Conservation (phyloP, 2,888 invertebrate species). For the Pecten maximus region DNA sequence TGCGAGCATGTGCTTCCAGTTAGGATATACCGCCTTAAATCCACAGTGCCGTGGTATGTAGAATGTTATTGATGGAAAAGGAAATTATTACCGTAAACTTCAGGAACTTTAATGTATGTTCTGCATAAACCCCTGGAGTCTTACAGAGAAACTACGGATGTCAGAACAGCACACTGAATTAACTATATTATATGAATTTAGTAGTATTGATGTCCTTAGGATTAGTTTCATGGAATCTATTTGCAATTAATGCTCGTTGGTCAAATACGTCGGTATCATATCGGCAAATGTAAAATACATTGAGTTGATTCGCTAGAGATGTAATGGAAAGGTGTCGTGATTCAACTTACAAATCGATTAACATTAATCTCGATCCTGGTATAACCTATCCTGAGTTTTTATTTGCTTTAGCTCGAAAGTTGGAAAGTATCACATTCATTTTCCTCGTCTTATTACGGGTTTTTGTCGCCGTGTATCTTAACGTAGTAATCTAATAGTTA, state of each 20-base stretch:
- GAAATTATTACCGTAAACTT: neutral
- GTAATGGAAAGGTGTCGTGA: neutral
- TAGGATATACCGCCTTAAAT: neutral
- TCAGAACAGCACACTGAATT: neutral
- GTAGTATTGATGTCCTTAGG: neutral
- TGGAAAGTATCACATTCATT: constrained; percentile 31
- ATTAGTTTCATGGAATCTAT: neutral
- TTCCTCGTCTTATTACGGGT: neutral
- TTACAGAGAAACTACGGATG: neutral
- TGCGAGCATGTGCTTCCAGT: neutral
- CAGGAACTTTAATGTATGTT: neutral
- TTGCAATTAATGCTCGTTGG: neutral
- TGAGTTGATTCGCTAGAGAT: neutral
- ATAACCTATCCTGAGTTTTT: constrained; percentile 13
- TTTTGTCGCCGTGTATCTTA: neutral
- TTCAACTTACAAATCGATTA: constrained; percentile 6
- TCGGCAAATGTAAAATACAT: neutral
- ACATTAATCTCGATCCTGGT: neutral
- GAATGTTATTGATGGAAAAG: neutral
- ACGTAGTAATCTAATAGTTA: constrained; percentile 32
- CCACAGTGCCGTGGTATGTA: neutral
- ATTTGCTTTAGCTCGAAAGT: neutral
- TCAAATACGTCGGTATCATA: neutral
- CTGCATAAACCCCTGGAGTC: neutral
- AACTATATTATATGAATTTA: neutral